A percentile compares a stretch with the other conserved stretches of the same genome.
These are phyloP conservation scores for Dolichopus griseipennis DNA, from an alignment of 2,888 invertebrate genomes.

Conservation along the genomic window DNA sequence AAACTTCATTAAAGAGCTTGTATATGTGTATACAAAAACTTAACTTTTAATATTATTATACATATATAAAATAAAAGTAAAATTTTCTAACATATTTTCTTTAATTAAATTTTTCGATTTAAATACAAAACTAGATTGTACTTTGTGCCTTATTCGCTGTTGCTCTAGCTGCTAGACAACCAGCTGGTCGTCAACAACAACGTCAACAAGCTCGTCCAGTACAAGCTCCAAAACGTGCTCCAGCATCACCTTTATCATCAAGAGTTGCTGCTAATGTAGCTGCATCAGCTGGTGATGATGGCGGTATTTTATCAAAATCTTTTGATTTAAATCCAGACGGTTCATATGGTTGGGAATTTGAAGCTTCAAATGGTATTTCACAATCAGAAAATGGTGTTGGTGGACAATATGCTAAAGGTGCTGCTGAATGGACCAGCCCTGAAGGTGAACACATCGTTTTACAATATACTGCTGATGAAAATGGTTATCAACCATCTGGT, in stretches of 20 bases:
- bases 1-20: too few species aligned
- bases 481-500: conserved; percentile 31
- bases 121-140: too few species aligned
- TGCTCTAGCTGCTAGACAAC: background rate
- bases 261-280: background rate
- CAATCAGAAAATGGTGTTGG: conserved; percentile 28
- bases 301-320: conserved; percentile 8
- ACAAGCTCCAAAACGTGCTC: background rate
- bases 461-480: conserved; percentile 32
- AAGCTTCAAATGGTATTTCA: conserved; percentile 29
- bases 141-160: background rate
- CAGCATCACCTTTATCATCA: background rate
- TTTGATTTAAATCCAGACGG: conserved; percentile 25
- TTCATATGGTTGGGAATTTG: conserved; percentile 26
- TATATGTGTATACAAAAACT: too few species aligned
- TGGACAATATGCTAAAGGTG: conserved; percentile 32
- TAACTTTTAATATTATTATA: too few species aligned
- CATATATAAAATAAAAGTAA: too few species aligned
- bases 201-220: background rate
- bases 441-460: conserved; percentile 31
- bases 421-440: conserved; percentile 31
- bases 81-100: too few species aligned
- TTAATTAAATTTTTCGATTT: too few species aligned
- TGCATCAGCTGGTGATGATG: background rate
- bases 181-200: background rate